phyloP scores from a whole-genome alignment of 2,888 invertebrate species.

The Orthonevra nobilis region DNA sequence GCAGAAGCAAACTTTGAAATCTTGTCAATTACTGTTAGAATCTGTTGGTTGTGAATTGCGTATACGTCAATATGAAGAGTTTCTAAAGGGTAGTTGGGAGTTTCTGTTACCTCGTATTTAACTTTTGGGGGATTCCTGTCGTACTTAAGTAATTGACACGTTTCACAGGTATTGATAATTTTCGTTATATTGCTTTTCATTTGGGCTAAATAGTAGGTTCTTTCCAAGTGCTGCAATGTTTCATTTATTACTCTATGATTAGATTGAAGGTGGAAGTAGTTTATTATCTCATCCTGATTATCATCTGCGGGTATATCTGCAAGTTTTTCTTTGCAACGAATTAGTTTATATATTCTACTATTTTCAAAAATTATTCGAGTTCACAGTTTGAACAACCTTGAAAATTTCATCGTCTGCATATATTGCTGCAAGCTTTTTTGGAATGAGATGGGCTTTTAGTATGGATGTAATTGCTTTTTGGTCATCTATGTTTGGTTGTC shows the following conservation, averaged over 20 bases:
- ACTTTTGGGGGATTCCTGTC: not conserved
- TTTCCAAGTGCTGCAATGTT: not conserved
- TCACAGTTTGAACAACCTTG: too few relatives aligned
- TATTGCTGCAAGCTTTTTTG: too few relatives aligned
- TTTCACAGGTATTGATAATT: too few relatives aligned
- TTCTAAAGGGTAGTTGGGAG: not conserved
- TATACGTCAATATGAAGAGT: not conserved
- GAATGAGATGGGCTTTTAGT: too few relatives aligned
- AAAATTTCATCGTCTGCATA: too few relatives aligned
- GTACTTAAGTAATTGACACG: not conserved
- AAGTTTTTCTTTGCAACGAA: not conserved
- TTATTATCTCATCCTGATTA: not conserved
- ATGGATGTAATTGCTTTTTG: too few relatives aligned
- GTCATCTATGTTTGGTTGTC: too few relatives aligned
- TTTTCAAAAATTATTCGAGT: not conserved
- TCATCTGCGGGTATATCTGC: not conserved
- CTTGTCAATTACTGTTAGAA: not conserved
- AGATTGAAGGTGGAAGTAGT: not conserved
- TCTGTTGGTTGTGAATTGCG: not conserved
- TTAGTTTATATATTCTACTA: not conserved
- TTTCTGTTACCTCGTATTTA: not conserved
- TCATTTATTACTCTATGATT: constrained; percentile 6
- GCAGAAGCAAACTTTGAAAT: constrained; percentile 6
- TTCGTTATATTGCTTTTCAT: not conserved
- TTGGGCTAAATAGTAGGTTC: not conserved